Evolutionary conservation across 1,140 invertebrate genomes (phyloP), one percentile per base, ranked within the genome.

Genomic region (Atopsyche davidsoni): DNA sequence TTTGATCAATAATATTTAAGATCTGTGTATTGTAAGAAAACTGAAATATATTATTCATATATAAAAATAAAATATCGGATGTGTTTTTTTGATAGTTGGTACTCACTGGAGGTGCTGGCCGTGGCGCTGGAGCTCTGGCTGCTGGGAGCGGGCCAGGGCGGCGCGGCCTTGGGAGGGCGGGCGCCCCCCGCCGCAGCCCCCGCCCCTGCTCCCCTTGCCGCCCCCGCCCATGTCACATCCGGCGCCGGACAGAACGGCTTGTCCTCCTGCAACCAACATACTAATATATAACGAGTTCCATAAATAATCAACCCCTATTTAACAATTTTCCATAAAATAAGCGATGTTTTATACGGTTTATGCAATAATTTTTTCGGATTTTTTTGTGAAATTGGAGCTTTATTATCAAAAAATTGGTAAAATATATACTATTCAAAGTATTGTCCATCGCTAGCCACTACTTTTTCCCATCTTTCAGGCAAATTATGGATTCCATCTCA

Each of bases 101-200:
- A 68, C 66, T 65, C 46, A 73, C 71, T 65, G 16, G 70, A 68
- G 7, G 71, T 70, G 59, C 67, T 72, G 3, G 63, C 71, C 17
- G 71, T 73, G 4, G 65, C 65, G 16, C 69, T 71, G 13, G 71
- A 73, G 38, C 70, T 73, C 59, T 73, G 71, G 55, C 71, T 73
- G 32, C 65, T 67, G 35, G 71, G 63, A 1, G 64, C 63, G 23
- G 69, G 65, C 17, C 65, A 54, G 66, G 70, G 71, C 43, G 68
- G 71, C 22, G 68, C 52, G 3, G 64, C 40, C 48, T 61, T 56
- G 21, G 41, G 14, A 23, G 25, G 21, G 2, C 43, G 66, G 67
- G 58, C 65, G 67, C n/a, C 61, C 61, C 35, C 57, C 59, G 47
- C 55, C 32, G 21, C 13, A 23, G 23, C 19, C 16, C 60, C 38